Base-by-base conservation (phyloP, 2,888 invertebrate genomes). In the Morpho deidamia region DNA sequence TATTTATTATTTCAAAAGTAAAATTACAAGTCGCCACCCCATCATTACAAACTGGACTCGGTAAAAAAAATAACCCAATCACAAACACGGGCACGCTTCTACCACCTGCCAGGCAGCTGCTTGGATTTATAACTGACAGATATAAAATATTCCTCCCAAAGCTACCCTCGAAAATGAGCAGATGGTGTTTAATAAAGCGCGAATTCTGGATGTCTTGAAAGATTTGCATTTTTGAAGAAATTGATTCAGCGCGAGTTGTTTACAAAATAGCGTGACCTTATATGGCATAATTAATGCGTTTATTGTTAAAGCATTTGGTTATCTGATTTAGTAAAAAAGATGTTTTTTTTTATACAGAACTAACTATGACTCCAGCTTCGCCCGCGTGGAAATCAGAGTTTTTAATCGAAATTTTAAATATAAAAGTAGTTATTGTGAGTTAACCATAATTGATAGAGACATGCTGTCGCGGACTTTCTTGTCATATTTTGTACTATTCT, bases 51-150 rank as follows among this genome's bases (percentile, higher is more conserved):
- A 14, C 40, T 63, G 61, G 48, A 56, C 58, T 54, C 56, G 53
- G 56, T 53, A 60, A 66, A 66, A 39, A 65, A 65, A 64, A 64
- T 62, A 60, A 58, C 51, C 62, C 62, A 66, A 65, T 66, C 59
- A 59, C 74, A 76, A 72, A 73, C 72, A 65, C 69, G 51, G 72
- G 81, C 85, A 85, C 86, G 81, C 71, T 72, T 77, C 71, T 56
- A 56, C 69, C 87, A 86, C 85, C 86, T 86, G 87, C 77, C 72
- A 58, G 72, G 72, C 86, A 86, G 85, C 83, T 88, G 87, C 70
- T 64, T 67, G 69, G 75, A 78, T 77, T 76, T 74, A 79, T 72
- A 81, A 75, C 75, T 69, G 78, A 72, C 78, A 70, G 71, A 72
- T 73, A 77, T 77, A 78, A 82, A 83, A 83, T 62, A 58, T 74